Conservation (phyloP, 2,113 vertebrate species). For the Dendrocopos noguchii region DNA sequence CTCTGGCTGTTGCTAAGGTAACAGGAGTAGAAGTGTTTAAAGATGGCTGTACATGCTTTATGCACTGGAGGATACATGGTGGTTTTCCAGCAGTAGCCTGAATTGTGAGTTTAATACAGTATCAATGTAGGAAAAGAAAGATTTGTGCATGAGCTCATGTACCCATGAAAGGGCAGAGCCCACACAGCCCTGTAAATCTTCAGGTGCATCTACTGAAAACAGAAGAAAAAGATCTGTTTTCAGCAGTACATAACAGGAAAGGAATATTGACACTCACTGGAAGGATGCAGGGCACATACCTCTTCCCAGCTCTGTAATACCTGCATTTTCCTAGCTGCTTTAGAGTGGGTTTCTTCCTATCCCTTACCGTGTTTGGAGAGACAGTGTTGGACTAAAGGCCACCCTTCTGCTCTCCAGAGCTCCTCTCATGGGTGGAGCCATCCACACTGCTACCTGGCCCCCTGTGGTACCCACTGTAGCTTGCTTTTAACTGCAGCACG, state of each 20-base stretch:
- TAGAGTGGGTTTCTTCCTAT: not conserved
- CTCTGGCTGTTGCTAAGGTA: constrained; percentile 51
- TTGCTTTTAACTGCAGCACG: not conserved
- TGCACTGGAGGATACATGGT: not conserved
- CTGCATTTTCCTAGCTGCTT: not conserved
- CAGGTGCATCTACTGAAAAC: not conserved
- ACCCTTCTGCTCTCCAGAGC: accelerated
- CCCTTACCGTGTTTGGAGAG: not conserved
- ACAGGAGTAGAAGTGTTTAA: constrained; percentile 5
- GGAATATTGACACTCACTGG: not conserved
- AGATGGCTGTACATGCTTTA: not conserved
- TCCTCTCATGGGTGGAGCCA: not conserved
- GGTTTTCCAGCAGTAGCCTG: not conserved
- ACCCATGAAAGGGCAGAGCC: not conserved
- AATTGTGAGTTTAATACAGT: not conserved
- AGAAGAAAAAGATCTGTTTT: not conserved
- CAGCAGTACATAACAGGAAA: not conserved
- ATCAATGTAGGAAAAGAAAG: not conserved
- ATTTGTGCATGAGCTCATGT: not conserved
- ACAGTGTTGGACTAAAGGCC: not conserved
- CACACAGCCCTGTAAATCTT: not conserved
- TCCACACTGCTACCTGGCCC: not conserved
- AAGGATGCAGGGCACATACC: not conserved
- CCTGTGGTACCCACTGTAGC: accelerated
- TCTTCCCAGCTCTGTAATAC: not conserved